Conservation (phyloP, 2,797 vertebrate genomes). For the Brachyrhaphis roseni region DNA sequence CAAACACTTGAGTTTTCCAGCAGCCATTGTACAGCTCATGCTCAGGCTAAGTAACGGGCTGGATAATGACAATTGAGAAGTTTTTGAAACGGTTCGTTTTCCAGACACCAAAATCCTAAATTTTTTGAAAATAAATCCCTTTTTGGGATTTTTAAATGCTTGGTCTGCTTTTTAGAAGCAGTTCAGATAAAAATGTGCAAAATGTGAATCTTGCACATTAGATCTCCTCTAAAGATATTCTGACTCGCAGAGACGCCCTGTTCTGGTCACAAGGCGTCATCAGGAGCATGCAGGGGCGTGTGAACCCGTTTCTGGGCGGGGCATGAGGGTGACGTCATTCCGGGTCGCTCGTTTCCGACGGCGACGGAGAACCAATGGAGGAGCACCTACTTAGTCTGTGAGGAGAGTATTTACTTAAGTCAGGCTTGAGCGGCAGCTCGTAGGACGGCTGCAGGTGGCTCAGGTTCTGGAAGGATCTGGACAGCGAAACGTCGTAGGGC, state of each 20-base stretch:
- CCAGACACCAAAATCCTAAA: too few relatives aligned
- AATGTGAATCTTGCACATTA: too few relatives aligned
- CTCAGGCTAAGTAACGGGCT: too few relatives aligned
- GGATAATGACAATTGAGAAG: too few relatives aligned
- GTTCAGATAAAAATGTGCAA: too few relatives aligned
- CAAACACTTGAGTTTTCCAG: too few relatives aligned
- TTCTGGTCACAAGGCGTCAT: slow-evolving; percentile 40
- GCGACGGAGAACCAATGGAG: slow-evolving; percentile 48
- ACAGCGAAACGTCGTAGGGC: slow-evolving; percentile 95
- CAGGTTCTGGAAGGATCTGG: slow-evolving; percentile 98
- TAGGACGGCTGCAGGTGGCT: slow-evolving; percentile 94
- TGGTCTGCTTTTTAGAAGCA: too few relatives aligned
- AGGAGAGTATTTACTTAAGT: slow-evolving; percentile 92
- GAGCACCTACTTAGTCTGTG: slow-evolving; percentile 88
- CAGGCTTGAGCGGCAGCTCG: slow-evolving; percentile 90
- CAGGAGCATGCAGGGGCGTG: slow-evolving; percentile 10
- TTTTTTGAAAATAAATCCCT: too few relatives aligned
- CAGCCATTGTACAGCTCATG: too few relatives aligned
- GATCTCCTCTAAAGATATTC: not conserved
- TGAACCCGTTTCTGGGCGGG: slow-evolving; percentile 18
- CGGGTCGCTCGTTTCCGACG: not conserved
- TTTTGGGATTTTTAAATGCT: too few relatives aligned
- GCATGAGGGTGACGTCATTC: slow-evolving; percentile 41
- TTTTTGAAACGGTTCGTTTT: too few relatives aligned
- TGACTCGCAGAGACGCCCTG: not conserved